phyloP scores from a whole-genome alignment of 2,888 invertebrate genomes.

The Thymelicus acteon region DNA sequence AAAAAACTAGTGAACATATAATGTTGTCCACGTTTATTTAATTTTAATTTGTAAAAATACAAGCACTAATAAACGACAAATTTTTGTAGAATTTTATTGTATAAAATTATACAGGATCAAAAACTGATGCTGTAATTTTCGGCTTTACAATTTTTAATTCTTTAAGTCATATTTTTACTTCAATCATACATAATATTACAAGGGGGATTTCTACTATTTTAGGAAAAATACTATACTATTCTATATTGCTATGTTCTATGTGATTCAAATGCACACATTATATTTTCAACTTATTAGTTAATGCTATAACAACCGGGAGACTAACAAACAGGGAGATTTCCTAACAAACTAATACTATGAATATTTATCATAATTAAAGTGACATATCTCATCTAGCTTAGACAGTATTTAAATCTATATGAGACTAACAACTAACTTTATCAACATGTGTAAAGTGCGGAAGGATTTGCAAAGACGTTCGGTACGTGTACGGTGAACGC shows the following conservation, averaged over 20 bases:
- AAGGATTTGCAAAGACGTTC: background rate
- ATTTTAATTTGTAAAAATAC: too few species aligned
- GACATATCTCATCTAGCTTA: background rate
- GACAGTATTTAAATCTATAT: background rate
- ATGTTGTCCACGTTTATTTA: too few species aligned
- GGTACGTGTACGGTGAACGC: slow-evolving; percentile 16
- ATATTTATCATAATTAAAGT: background rate
- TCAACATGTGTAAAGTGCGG: background rate
- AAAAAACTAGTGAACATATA: too few species aligned
- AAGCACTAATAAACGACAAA: too few species aligned
- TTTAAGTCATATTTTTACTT: too few species aligned
- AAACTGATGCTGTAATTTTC: too few species aligned
- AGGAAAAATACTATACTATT: background rate
- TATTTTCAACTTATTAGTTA: too few species aligned
- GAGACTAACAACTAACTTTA: background rate
- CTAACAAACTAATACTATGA: background rate
- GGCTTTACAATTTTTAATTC: too few species aligned
- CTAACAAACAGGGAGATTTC: background rate
- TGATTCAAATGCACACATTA: too few species aligned
- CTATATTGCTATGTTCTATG: too few species aligned
- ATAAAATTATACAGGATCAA: too few species aligned
- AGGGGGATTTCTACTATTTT: background rate
- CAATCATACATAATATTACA: background rate
- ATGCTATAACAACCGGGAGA: background rate
- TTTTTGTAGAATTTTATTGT: too few species aligned